Conservation (phyloP, 2,888 invertebrate genomes). For the Mythimna vitellina region DNA sequence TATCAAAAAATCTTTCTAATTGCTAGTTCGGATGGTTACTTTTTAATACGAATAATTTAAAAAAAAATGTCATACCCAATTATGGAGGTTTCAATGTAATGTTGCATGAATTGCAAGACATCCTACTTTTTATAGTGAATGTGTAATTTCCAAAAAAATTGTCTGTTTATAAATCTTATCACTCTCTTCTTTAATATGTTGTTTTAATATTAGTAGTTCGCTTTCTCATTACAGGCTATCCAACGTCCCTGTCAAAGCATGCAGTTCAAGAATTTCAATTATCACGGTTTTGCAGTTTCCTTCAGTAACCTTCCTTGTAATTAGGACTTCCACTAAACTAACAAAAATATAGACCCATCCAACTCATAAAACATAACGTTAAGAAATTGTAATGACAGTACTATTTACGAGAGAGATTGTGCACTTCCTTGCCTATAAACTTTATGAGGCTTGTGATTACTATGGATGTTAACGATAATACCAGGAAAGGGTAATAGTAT, state of each 20-base stretch:
- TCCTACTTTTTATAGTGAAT: neutral
- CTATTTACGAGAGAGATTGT: slow-evolving; percentile 38
- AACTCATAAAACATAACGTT: slow-evolving; percentile 13
- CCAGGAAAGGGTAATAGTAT: slow-evolving; percentile 38
- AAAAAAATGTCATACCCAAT: too few relatives aligned
- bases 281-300: neutral
- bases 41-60: too few relatives aligned
- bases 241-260: neutral
- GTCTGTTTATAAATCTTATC: neutral
- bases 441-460: slow-evolving; percentile 44
- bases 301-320: neutral
- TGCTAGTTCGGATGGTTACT: too few relatives aligned
- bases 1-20: too few relatives aligned
- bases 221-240: neutral
- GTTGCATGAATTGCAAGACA: neutral
- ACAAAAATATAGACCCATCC: neutral
- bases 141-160: neutral
- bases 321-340: neutral
- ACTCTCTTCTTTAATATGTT: neutral
- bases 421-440: slow-evolving; percentile 47
- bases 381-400: slow-evolving; percentile 8
- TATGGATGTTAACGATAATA: slow-evolving; percentile 23
- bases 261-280: neutral
- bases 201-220: neutral
- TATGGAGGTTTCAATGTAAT: neutral